These are phyloP conservation scores for Xenopus laevis DNA, from an alignment of 2,113 vertebrate species.

Conservation along the genomic window DNA sequence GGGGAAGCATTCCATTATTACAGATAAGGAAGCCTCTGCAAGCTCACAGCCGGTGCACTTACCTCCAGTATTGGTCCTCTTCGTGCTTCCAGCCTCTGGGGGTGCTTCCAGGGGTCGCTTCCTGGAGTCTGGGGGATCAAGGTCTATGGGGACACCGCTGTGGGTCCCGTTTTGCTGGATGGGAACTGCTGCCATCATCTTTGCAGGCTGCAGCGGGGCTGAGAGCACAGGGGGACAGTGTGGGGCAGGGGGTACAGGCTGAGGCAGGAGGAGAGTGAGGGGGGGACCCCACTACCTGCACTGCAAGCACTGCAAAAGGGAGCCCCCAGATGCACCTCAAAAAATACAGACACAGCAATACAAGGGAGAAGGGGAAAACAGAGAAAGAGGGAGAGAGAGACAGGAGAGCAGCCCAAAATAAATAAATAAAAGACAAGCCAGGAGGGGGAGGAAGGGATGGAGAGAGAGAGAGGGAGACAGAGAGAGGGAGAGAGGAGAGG, in stretches of 20 bases:
- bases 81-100: conserved; percentile 77
- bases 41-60: conserved; percentile 53
- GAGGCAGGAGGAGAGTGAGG: conserved; percentile 37
- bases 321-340: conserved; percentile 43
- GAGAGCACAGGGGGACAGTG: conserved; percentile 35
- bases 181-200: conserved; percentile 79
- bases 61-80: conserved; percentile 79
- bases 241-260: conserved; percentile 2
- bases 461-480: conserved; percentile 57
- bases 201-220: conserved; percentile 60
- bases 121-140: conserved; percentile 76
- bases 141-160: conserved; percentile 73
- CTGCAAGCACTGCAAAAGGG: conserved; percentile 53
- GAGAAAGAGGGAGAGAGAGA: conserved; percentile 32
- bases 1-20: not conserved
- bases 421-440: conserved; percentile 55
- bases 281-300: conserved; percentile 54
- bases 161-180: conserved; percentile 81
- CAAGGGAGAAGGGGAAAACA: conserved; percentile 29
- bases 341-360: conserved; percentile 38
- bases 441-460: conserved; percentile 60
- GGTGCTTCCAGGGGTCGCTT: conserved; percentile 77
- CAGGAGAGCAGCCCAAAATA: conserved; percentile 37
- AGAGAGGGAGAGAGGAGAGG: conserved; percentile 33
- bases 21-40: conserved; percentile 4